Evolutionary conservation across 2,888 invertebrate species (phyloP).

Genomic region (Orchesella flavescens): DNA sequence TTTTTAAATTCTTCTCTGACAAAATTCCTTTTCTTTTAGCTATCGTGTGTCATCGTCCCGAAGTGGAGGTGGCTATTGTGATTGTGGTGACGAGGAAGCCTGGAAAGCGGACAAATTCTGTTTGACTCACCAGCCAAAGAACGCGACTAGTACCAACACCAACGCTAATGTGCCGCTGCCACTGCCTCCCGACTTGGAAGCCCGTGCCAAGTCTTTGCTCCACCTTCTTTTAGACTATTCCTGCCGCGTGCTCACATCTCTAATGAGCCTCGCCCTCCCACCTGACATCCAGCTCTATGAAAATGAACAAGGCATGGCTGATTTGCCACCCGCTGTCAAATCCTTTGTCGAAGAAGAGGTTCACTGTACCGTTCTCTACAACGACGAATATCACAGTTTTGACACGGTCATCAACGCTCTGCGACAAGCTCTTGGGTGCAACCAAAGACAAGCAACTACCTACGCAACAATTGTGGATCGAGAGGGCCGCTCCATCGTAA

Average conservation of each 20-base stretch:
- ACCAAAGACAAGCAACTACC: constrained; percentile 91
- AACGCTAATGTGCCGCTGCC: no score
- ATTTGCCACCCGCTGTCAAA: not conserved
- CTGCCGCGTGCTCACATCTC: not conserved
- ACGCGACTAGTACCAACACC: not conserved
- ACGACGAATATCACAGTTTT: constrained; percentile 98
- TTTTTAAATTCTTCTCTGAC: no score
- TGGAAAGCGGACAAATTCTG: constrained; percentile 93
- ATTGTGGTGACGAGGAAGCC: constrained; percentile 95
- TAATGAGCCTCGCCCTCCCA: not conserved
- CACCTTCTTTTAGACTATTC: not conserved
- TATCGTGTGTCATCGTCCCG: constrained; percentile 96
- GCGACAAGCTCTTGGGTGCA: constrained; percentile 89
- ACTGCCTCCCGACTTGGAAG: constrained; percentile 79
- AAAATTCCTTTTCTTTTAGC: constrained; percentile 84
- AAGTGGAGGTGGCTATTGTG: constrained; percentile 96
- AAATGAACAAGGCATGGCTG: not conserved
- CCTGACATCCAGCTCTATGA: not conserved
- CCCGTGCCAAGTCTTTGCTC: constrained; percentile 77
- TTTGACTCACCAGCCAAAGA: constrained; percentile 81
- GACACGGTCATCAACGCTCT: constrained; percentile 95
- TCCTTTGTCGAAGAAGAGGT: constrained; percentile 73
- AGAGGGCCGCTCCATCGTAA: constrained; percentile 94
- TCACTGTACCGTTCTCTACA: constrained; percentile 96
- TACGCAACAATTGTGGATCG: constrained; percentile 96